Base-by-base conservation (phyloP, 23 tunicate species). In the Halocynthia aurantium region DNA sequence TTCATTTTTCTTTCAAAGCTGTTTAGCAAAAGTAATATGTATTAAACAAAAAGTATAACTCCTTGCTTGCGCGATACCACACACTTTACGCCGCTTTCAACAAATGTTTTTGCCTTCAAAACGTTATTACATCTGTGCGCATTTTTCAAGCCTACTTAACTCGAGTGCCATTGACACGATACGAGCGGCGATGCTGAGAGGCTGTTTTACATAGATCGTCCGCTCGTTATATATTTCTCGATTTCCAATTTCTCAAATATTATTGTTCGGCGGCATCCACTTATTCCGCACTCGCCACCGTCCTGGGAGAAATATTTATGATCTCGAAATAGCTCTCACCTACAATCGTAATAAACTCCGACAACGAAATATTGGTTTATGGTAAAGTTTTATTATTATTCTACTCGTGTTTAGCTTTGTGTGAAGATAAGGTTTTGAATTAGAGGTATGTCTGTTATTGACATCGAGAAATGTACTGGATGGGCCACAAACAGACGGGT, bases 161-260 rank as follows among this genome's bases (percentile, higher is more conserved):
- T 74, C 63, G 21, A 74, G 78, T 20, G 78, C 21, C 78, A 74
- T 74, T 74, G 78, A 74, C 78, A 74, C 78, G 56, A 74, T 54
- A 74, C 20, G 78, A 53, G 56, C 78, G 56, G 21, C 55, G 78
- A 74, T 74, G 63, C 78, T 13, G 17, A 74, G 76, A 74, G 78
- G 78, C 56, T 74, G 78, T 53, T 74, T 74, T 54, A 64, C 78
- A 64, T 54, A 31, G 63, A 74, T 8, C 65, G 78, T 8, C 31
- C 64, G 78, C 64, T 54, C 9, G 78, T 54, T 54, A 54, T 54
- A 52, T 74, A 54, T 54, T 74, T 74, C 64, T 31, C 44, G 44
- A 31, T 31, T 31, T 74, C 64, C 65, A 64, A 74, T 54, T 54
- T 74, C 56, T 74, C 64, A 74, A 74, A 74, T 74, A 74, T 54